phyloP scores from a whole-genome alignment of 2,797 vertebrate genomes.

The Margarornis squamiger region DNA sequence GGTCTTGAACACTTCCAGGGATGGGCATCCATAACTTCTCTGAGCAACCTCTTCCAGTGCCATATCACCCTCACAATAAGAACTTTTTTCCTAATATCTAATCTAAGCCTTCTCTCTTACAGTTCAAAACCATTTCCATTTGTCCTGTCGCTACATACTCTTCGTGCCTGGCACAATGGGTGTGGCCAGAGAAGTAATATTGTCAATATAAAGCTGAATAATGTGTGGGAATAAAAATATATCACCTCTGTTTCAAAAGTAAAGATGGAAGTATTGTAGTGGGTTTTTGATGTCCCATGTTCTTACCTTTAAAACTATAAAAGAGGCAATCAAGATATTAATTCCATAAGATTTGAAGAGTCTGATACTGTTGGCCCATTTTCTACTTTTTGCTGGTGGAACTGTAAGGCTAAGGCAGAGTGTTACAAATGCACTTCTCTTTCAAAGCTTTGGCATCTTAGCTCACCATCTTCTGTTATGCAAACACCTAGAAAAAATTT shows the following conservation, averaged over 20 bases:
- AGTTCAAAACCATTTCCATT: not conserved
- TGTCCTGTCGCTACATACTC: not conserved
- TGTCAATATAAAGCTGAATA: not conserved
- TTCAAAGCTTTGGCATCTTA: not conserved
- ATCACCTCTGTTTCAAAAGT: not conserved
- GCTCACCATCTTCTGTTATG: not conserved
- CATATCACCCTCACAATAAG: not conserved
- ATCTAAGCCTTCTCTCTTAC: not conserved
- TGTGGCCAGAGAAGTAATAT: not conserved
- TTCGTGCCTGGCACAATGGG: not conserved
- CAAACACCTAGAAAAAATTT: not conserved
- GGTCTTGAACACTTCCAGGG: not conserved
- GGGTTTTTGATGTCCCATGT: not conserved
- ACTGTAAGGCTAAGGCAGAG: not conserved
- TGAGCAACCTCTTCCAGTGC: not conserved
- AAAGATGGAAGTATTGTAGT: not conserved
- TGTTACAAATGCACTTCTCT: not conserved
- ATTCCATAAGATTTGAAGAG: not conserved
- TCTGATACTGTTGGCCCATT: not conserved
- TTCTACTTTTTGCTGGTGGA: not conserved
- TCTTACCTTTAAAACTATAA: not conserved
- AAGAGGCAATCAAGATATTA: not conserved
- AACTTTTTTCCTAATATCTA: not conserved
- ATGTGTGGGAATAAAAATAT: not conserved
- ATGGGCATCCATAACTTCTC: not conserved